Base-by-base conservation (phyloP, 2,113 vertebrate species). In the Mesocricetus auratus region DNA sequence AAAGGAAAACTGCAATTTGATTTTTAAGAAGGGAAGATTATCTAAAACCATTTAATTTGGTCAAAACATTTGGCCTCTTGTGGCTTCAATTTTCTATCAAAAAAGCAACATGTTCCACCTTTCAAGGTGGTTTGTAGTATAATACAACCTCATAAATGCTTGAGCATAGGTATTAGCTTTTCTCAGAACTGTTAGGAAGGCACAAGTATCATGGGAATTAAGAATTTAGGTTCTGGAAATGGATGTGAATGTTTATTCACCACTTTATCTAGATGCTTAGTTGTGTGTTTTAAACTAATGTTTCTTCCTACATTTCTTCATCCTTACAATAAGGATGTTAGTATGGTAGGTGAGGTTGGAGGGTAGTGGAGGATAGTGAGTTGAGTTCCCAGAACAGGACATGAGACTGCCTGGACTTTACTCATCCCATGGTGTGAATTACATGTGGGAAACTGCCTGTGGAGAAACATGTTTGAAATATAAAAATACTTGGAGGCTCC, bases 81-180 rank as follows among this genome's bases (percentile, higher is more conserved):
- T 71, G 92, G 16, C 56, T 92, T 98, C 93, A 74, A 4, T 97
- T 87, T 97, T 94, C 56, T 86, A 12, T 90, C 15, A 53, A 36
- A 71, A 94, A 86, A 36, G 2, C 22, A 89, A 29, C 29, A 47
- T 58, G 36, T 11, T 36, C 36, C 31, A 64, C 42, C 36, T 75
- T 56, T 86, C 53, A 86, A 15, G 31, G 16, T 93, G 86, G 47
- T 90, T 69, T 79, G 39, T 74, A 58, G 15, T 29, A 2, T 74
- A 36, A 74, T 39, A 10, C 12, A 42, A 53, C 75, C 77, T 62
- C 19, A 22, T 86, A 68, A 56, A 69, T 83, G 50, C 22, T 96
- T 31, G 56, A 69, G 8, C 7, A n/a, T 4, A 42, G 29, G 1
- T 69, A 45, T 94, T 45, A 60, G 21, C 15, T 33, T 73, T 93